Base-by-base conservation (phyloP, 2,888 invertebrate genomes). In the Elmis aenea region DNA sequence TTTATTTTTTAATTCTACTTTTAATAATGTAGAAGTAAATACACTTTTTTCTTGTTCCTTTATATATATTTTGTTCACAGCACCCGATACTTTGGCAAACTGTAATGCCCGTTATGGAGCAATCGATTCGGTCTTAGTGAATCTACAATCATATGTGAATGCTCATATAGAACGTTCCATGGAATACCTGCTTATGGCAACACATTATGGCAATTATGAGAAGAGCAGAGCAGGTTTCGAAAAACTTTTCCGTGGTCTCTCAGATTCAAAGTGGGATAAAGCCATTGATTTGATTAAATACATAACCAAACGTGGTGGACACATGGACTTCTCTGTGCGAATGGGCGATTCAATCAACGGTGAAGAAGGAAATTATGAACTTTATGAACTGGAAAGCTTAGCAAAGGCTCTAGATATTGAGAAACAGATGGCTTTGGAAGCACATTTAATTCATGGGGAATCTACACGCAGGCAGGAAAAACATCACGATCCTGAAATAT, bases 261-360 rank as follows among this genome's bases (percentile, higher is more conserved):
- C 88, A 0, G 88, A 90, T 51, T 70, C 77, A 6, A 71, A 82
- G 3, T 90, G 88, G 81, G 75, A 78, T 9, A 78, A 84, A 54
- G 75, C 78, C 16, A 79, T 87, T 52, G 78, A 81, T 5, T 55
- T 87, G n/a, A 84, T 88, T 53, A 83, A 89, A 60, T 84, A 83
- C 62, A 74, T 87, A 21, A 74, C 83, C 1, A 75, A 77, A 63
- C 81, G 90, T 56, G 89, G 89, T 62, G 73, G 78, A 47, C 59
- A 54, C 22, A 74, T 76, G 68, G 69, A 78, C 52, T 76, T 81
- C 53, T 67, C 68, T 47, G 60, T 62, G 29, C 47, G 55, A 39
- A 58, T 33, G 40, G 50, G 31, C 28, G 70, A 42, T 63, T 67
- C 56, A 62, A 66, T 55, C 55, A 62, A 3, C 57, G 44, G 36